Base-by-base conservation (phyloP, 2,888 invertebrate species). In the Cryptops parisi region DNA sequence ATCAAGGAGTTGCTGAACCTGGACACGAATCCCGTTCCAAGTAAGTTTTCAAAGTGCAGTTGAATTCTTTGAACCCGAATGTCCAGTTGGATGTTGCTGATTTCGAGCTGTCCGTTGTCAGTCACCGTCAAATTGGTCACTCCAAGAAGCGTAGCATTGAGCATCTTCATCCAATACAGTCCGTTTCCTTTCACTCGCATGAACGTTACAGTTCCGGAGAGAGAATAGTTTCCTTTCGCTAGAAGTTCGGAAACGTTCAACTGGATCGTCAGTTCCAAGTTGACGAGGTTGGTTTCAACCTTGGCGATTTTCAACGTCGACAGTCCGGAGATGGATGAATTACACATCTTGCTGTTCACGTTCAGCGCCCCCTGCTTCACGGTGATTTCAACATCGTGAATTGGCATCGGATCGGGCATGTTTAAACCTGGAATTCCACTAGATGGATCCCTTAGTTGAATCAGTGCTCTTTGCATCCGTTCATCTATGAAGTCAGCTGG, bases 31-130 rank as follows among this genome's bases (percentile, higher is more conserved):
- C 87, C 84, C 0, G 58, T 57, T 5, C 59, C 60, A 54, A 60
- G 53, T 9, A 88, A 74, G 64, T 86, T 85, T 67, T 86, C 77
- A 63, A 90, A 88, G 63, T 88, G 80, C 71, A 88, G 80, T 6
- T 78, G 73, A 62, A 89, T 84, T 46, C 78, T 79, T 46, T 74
- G 75, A 61, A 87, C 87, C 0, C 76, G 77, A 27, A 88, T 76
- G 62, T 89, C 86, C 74, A 88, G 82, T 50, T 76, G 76, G 60
- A 52, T 44, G 56, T 81, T 78, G 62, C 84, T 80, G 0, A 87
- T 82, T 61, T 80, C 77, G 2, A 90, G 69, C 63, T 78, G 79
- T 0, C 89, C 89, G 62, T 81, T 80, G 53, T 78, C 72, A 60
- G 82, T 79, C 0, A 84, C 82, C 47, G 78, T 79, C 19, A 90